Evolutionary conservation across 2,888 invertebrate species (phyloP), one percentile per base, ranked within the genome.

Genomic region (Thalpophila matura): DNA sequence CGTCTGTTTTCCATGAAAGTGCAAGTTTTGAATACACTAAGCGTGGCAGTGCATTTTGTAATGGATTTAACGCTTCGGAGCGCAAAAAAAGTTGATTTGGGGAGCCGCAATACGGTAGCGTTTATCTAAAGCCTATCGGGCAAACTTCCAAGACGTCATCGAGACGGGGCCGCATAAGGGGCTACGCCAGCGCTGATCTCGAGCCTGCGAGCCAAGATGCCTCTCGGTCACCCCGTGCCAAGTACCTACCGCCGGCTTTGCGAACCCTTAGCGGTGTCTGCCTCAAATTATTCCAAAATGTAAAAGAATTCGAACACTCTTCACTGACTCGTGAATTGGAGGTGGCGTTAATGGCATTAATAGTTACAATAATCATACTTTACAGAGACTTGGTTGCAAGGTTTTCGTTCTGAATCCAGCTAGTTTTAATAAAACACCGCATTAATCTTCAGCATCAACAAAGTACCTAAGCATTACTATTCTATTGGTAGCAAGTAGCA

Each of bases 61-160:
- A 35, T 20, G 22, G 46, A 31, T 57, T 69, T 55, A 47, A 38
- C 18, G 47, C 27, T 64, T 59, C n/a, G 18, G 40, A 47, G 46
- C 10, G 27, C 51, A 75, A 79, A 59, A 26, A 78, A 70, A 29
- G 59, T 61, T 70, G 57, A 66, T 74, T 74, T 63, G 62, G 56
- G 66, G 66, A 79, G 67, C 82, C 83, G 89, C 87, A 90, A 86
- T 90, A 89, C 86, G 87, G 87, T 83, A 82, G 75, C 80, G 84
- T 85, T 88, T 89, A 90, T 89, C 89, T 89, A 82, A 87, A 88
- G 89, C 85, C 85, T 86, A 86, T 83, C 89, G 91, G 93, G 93
- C 93, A 92, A 84, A 79, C 69, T 89, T 92, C 93, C 93, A 93
- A 93, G 88, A 84, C 83, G 82, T 85, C 87, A 86, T 86, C 82